Base-by-base conservation (phyloP, 2,888 invertebrate genomes). In the Euplexia lucipara region DNA sequence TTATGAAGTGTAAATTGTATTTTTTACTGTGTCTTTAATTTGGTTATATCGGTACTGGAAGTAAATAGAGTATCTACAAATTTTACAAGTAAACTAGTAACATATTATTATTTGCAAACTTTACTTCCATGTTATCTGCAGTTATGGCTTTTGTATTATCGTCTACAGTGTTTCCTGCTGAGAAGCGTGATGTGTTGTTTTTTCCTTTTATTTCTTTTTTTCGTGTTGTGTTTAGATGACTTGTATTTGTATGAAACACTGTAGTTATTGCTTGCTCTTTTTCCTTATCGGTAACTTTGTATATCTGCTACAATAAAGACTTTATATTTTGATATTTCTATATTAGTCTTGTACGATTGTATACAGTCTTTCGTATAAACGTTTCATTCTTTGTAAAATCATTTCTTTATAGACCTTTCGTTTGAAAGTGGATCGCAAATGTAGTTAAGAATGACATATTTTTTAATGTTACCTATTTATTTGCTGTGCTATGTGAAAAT, bases 161-260 rank as follows among this genome's bases (percentile, higher is more conserved):
- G 20, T 30, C 62, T 58, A 49, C 35, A 12, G 22, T 54, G 53
- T 59, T 54, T 42, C 45, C 53, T 41, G 56, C 70, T 42, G 42
- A 39, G 73, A 44, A 58, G 39, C 44, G 22, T 54, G 48, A 39
- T 39, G n/a, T 52, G 9, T 61, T 34, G 39, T 44, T 61, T 52
- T 48, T 42, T 7, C 18, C 20, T 62, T 34, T 26, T 59, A n/a
- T 60, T 51, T 58, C 26, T 56, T 48, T 18, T 9, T 60, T 51
- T 44, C 35, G 32, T 39, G 10, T 39, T 16, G 9, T 32, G 2
- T 42, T 49, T 4, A n/a, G n/a, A 52, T 47, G 35, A 53, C 32
- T 41, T 16, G 26, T 30, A 10, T 30, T 37, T 20, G n/a, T 35
- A 2, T 30, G 30, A 2, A 32, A 20, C 20, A 1, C 1, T 37